phyloP scores from a whole-genome alignment of 2,797 vertebrate species.

The Channa striata region DNA sequence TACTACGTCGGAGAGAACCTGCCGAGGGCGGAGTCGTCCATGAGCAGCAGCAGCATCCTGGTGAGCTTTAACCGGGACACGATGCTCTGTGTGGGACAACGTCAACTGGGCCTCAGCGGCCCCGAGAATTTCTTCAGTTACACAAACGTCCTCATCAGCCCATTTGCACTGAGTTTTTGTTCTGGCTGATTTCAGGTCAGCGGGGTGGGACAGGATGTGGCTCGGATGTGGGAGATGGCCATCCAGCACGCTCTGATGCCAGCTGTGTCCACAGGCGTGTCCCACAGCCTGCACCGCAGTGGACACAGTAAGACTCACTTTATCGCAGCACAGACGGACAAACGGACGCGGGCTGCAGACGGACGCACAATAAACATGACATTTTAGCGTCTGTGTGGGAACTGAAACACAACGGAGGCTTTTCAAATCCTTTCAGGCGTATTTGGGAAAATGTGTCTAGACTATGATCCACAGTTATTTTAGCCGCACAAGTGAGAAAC shows the following conservation, averaged over 20 bases:
- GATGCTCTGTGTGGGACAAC: background rate
- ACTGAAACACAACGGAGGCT: too few relatives aligned
- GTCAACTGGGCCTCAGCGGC: too few relatives aligned
- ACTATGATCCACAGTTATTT: too few relatives aligned
- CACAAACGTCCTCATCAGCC: too few relatives aligned
- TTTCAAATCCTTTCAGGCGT: background rate
- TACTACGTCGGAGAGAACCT: constrained; percentile 95
- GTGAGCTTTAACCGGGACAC: constrained; percentile 68
- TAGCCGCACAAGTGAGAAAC: too few relatives aligned
- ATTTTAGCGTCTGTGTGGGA: too few relatives aligned
- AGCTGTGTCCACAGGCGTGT: constrained; percentile 91
- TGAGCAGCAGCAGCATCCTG: constrained; percentile 78
- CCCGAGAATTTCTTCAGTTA: too few relatives aligned
- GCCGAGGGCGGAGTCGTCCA: constrained; percentile 34
- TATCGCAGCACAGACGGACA: too few relatives aligned
- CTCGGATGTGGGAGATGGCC: constrained; percentile 96
- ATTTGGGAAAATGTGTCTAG: too few relatives aligned
- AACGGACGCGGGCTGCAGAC: too few relatives aligned
- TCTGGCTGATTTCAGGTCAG: constrained; percentile 74
- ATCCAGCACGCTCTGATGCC: constrained; percentile 98
- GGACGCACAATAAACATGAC: too few relatives aligned
- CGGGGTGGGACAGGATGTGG: constrained; percentile 90
- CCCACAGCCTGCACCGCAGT: constrained; percentile 82
- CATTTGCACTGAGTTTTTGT: background rate
- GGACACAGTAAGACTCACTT: constrained; percentile 90